These are phyloP conservation scores for Carollia perspicillata DNA, from an alignment of 2,113 vertebrate species.

Conservation along the genomic window DNA sequence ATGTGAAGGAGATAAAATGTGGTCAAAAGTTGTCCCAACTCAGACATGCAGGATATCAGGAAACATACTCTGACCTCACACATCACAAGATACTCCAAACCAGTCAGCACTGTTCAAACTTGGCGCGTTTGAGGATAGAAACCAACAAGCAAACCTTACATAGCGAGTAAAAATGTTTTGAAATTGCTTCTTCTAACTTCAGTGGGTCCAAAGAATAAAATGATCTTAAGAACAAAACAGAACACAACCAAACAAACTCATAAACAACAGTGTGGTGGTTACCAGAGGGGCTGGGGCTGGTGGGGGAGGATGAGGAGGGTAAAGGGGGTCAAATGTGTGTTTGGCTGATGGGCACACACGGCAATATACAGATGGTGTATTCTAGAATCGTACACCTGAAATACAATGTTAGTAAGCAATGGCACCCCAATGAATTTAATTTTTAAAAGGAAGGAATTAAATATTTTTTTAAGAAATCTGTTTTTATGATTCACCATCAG, in stretches of 20 bases:
- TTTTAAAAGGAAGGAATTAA: neutral
- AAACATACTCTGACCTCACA: neutral
- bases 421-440: neutral
- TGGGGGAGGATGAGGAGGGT: neutral
- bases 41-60: neutral
- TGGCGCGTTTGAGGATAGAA: neutral
- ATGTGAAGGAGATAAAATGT: neutral
- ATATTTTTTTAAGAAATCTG: neutral
- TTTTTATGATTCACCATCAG: neutral
- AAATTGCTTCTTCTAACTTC: neutral
- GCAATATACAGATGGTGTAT: neutral
- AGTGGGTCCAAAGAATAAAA: neutral
- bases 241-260: neutral
- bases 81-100: no score
- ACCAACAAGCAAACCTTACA: neutral
- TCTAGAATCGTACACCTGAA: neutral
- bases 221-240: neutral
- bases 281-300: neutral
- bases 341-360: neutral
- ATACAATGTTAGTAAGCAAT: neutral
- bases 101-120: neutral
- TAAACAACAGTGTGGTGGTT: neutral
- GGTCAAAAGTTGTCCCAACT: neutral
- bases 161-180: neutral
- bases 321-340: neutral